Evolutionary conservation across 2,797 vertebrate species (phyloP), one percentile per base, ranked within the genome.

Genomic region (Macroramphosus scolopax): DNA sequence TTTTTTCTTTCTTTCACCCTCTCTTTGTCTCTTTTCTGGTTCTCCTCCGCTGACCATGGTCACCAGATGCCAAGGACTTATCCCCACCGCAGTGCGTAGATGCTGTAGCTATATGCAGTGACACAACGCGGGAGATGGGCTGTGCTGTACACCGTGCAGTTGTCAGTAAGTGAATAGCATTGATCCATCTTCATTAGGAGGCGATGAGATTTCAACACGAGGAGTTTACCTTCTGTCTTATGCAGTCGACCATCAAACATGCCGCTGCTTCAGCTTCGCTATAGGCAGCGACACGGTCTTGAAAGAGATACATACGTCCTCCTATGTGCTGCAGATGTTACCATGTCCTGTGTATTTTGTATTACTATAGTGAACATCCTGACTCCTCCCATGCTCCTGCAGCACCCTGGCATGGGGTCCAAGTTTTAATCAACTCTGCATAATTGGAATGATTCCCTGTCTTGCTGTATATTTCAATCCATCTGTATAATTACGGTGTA

Each of bases 171-270:
- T 83, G 89, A 89, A 92, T 85, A 91, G 67, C 72, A 51, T 72
- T 87, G 88, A 93, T 93, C 83, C 83, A 75, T 92, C 90, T 93
- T 93, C 88, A 91, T 93, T 92, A 90, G 66, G 75, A 61, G 60
- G 49, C 2, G 52, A 57, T 42, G 55, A 60, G 56, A 75, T 67
- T 78, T 85, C 68, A 74, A 50, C 41, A 44, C 40, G 42, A 68
- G 37, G 60, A 68, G 51, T 75, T 58, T 61, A 60, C 69, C 69
- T 81, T 73, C 70, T 78, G 57, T 76, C 69, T 65, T 55, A 38
- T 47, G 48, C 79, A 44, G 45, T 38, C 0, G 5, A 84, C 66
- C 70, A 63, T 66, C 82, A 83, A 77, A 51, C 64, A 61, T 38
- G 54, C 15, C 39, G 39, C 25, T 80, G 71, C 77, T 65, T 52